phyloP scores from a whole-genome alignment of 2,797 vertebrate species.

The Myotis vivesi region DNA sequence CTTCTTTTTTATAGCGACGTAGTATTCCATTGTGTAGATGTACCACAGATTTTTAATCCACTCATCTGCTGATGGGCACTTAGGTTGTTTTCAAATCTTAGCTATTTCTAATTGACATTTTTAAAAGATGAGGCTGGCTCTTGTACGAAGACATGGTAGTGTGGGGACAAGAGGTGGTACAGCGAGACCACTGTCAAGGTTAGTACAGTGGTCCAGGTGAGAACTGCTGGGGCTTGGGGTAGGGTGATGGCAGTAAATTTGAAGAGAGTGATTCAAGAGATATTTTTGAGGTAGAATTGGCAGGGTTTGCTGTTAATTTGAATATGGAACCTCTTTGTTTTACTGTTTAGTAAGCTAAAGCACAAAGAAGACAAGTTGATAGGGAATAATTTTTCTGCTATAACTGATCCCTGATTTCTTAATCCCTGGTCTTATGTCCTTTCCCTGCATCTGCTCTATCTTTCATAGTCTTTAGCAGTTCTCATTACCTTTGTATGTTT shows the following conservation, averaged over 20 bases:
- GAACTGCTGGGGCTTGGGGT: not conserved
- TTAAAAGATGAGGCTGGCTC: not conserved
- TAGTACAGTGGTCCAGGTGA: not conserved
- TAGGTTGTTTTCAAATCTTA: too few relatives aligned
- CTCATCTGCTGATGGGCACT: too few relatives aligned
- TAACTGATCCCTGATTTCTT: not conserved
- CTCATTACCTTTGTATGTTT: conserved; percentile 9
- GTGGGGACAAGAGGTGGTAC: not conserved
- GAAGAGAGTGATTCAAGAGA: not conserved
- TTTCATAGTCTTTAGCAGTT: conserved; percentile 1
- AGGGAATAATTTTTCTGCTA: not conserved
- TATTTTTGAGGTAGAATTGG: not conserved
- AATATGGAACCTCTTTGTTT: not conserved
- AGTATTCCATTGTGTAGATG: too few relatives aligned
- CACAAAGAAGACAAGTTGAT: not conserved
- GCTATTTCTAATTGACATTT: not conserved
- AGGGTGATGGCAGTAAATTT: not conserved
- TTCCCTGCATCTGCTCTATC: not conserved
- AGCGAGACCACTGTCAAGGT: not conserved
- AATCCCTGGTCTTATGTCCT: not conserved
- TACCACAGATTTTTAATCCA: too few relatives aligned
- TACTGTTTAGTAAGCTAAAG: conserved; percentile 5
- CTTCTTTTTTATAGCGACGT: too few relatives aligned
- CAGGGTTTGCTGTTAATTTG: not conserved
- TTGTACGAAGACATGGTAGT: not conserved